Evolutionary conservation across 2,113 vertebrate species (phyloP), one percentile per base, ranked within the genome.

Genomic region (Tyto alba): DNA sequence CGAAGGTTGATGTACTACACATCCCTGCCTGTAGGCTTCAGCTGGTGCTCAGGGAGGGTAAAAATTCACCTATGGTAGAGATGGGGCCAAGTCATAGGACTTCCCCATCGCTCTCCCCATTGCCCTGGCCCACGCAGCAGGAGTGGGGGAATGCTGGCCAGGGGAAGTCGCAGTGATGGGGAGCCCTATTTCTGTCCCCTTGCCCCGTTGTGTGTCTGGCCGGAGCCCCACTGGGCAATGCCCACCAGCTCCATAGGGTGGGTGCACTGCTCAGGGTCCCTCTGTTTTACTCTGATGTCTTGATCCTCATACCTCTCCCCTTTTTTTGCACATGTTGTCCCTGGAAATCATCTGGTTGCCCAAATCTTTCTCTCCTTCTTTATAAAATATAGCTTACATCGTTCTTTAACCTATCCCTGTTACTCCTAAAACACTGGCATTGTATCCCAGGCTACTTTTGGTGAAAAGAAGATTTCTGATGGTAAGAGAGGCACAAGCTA

Each of bases 151-250:
- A 38, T 0, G 2, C 48, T 67, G 27, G 52, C n/a, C 10, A 10
- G n/a, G 30, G 11, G 9, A 78, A 53, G 30, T 21, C 29, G 47
- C 4, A 1, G 30, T 0, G 1, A 19, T 30, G 26, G 13, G 23
- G 16, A 26, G 7, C 19, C 19, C 30, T 7, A 5, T 71, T 80
- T 64, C 75, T 81, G 20, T 78, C 47, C 36, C 36, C 13, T 48
- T 40, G 27, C 25, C 53, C 20, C 78, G 19, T 26, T 71, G 23
- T 30, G 56, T 71, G 38, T 30, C 45, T 56, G 50, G 29, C 32
- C 38, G 29, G 85, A 78, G 26, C 40, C 30, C 4, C 6, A 11
- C 15, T 1, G 3, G 25, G 17, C 1, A 2, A 17, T 57, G 30
- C 18, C n/a, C 0, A 0, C 25, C 11, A 17, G n/a, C 40, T 60